Percentiles rank a stretch among this genome's conserved stretches.
phyloP scores from a whole-genome alignment of 2,797 vertebrate genomes.

The Mormyrus hasselquistii region DNA sequence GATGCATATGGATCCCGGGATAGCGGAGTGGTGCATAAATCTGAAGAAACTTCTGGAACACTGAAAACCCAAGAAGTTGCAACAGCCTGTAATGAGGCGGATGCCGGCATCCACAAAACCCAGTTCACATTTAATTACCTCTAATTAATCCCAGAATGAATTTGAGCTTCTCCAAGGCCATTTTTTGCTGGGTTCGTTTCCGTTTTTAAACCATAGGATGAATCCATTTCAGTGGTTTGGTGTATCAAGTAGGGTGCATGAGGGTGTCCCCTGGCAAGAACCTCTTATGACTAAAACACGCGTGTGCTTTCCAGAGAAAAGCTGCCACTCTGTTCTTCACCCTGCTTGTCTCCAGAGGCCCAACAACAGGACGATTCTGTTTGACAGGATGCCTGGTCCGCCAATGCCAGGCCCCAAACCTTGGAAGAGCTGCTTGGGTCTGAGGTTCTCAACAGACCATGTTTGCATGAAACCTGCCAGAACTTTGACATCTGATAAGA shows the following conservation, averaged over 20 bases:
- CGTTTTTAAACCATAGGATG: background rate
- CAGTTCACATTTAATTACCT: conserved; percentile 7
- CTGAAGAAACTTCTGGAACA: background rate
- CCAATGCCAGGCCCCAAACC: no score
- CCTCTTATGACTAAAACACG: background rate
- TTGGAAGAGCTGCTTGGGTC: background rate
- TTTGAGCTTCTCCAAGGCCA: background rate
- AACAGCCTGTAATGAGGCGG: conserved; percentile 5
- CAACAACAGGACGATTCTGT: background rate
- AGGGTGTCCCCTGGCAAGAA: background rate
- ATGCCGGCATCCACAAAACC: background rate
- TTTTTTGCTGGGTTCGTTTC: background rate
- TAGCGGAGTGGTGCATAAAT: background rate
- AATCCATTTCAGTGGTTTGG: background rate
- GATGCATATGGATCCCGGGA: background rate
- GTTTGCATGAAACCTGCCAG: background rate
- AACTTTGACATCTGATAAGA: background rate
- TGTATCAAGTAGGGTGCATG: background rate
- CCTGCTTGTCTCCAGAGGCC: background rate
- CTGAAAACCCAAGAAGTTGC: background rate
- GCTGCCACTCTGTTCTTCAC: background rate
- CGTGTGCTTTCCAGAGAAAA: background rate
- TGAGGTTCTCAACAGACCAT: background rate
- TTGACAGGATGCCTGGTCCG: background rate
- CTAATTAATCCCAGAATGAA: conserved; percentile 11